Evolutionary conservation across 2,797 vertebrate species (phyloP), one percentile per base, ranked within the genome.

Genomic region (Falco rusticolus): DNA sequence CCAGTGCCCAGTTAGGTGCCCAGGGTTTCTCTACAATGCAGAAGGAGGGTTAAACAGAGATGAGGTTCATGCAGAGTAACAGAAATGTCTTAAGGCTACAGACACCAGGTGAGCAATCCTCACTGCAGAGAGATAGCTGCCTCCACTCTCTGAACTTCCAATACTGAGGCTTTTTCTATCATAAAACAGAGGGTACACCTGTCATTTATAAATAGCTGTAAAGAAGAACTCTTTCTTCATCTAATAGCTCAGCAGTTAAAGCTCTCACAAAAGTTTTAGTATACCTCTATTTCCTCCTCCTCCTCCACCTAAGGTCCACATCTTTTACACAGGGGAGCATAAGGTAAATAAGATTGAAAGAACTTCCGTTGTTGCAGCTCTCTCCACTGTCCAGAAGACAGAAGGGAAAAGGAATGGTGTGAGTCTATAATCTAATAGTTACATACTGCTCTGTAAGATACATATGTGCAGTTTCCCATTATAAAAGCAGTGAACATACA

Each of bases 171-270:
- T 79, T 91, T 48, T 81, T 37, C 77, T 79, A 9, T 33, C 56
- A 59, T 3, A 60, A 86, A 79, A 64, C 39, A 82, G 77, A 94
- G 39, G 43, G 25, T 59, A 92, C 54, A 51, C 11, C 51, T 89
- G 33, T 16, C 88, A 95, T 90, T 86, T 61, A 48, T 37, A 39
- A 79, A 51, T 24, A 90, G 24, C 75, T 92, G 75, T n/a, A 64
- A 64, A 64, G 64, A 56, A 79, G 57, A 90, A 34, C 19, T 69
- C 84, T 82, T 71, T 87, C 79, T 74, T 90, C 37, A 53, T 65
- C 70, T 84, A 75, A 91, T 43, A 92, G 59, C 66, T 96, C 83
- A 59, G 74, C 92, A 94, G 72, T 89, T 66, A 37, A 50, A 84
- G 54, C 24, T 54, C 57, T 88, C 60, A 60, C 24, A 61, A 13